Conservation (phyloP, 2,113 vertebrate species). For the Xenopus laevis region DNA sequence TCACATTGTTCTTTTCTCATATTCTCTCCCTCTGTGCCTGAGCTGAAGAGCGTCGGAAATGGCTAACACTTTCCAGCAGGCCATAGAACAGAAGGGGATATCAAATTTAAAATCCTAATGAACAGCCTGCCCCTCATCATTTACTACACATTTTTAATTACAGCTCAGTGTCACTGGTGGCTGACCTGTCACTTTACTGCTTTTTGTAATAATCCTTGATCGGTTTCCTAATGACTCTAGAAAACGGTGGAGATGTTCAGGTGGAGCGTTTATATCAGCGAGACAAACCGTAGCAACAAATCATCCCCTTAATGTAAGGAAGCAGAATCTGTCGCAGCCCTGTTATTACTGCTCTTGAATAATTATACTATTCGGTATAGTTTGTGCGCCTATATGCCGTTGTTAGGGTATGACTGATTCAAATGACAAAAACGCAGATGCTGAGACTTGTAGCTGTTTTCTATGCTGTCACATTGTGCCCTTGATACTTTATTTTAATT, state of each 20-base stretch:
- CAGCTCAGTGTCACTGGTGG: neutral
- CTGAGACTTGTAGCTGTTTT: neutral
- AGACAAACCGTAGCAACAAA: neutral
- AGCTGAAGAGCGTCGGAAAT: too few relatives aligned
- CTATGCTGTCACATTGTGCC: conserved; percentile 13
- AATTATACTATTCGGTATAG: conserved; percentile 5
- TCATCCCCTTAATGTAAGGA: neutral
- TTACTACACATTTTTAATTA: conserved; percentile 21
- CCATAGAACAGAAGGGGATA: too few relatives aligned
- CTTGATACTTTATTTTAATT: conserved; percentile 32
- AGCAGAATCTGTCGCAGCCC: neutral
- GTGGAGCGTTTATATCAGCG: neutral
- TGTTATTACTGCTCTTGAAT: conserved; percentile 12
- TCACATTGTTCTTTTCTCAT: too few relatives aligned
- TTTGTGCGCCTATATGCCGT: neutral
- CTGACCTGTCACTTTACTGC: neutral
- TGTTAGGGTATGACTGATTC: conserved; percentile 25
- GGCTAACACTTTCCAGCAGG: too few relatives aligned
- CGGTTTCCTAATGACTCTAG: neutral
- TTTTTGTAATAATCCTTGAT: neutral
- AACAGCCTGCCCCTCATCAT: neutral
- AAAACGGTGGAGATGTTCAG: neutral
- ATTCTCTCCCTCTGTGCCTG: too few relatives aligned
- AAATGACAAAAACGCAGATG: conserved; percentile 17
- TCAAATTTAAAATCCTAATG: neutral